Percentiles rank a stretch among this genome's conserved stretches.
These are phyloP conservation scores for Cercopithecus hamlyni DNA, from an alignment of 2,797 vertebrate species.

Conservation along the genomic window DNA sequence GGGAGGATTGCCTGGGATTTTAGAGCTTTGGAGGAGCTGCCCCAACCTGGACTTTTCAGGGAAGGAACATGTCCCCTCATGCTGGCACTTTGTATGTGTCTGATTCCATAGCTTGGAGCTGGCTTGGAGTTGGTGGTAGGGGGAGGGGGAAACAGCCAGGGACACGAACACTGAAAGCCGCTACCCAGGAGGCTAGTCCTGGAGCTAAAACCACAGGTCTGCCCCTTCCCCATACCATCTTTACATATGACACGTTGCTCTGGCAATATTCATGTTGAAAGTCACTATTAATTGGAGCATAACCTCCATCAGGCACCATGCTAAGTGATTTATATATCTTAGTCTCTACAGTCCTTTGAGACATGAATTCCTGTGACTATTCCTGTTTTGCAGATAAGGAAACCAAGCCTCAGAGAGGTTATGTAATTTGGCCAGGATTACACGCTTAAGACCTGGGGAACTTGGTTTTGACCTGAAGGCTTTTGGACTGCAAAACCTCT, in stretches of 20 bases:
- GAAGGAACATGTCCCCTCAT: not conserved
- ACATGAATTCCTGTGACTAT: not conserved
- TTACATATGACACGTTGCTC: fast-evolving
- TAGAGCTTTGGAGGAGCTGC: not conserved
- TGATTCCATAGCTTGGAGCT: not conserved
- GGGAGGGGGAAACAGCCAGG: too few species aligned
- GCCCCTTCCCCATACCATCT: not conserved
- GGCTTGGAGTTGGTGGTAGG: not conserved
- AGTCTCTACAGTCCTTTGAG: too few species aligned
- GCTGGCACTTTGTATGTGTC: not conserved
- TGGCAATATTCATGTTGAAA: not conserved
- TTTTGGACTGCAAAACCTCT: not conserved
- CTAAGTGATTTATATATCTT: not conserved
- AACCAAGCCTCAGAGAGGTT: not conserved
- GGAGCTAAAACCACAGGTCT: not conserved
- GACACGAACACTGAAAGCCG: too few species aligned
- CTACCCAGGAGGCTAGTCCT: too few species aligned
- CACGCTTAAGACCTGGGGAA: not conserved
- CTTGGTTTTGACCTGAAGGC: not conserved
- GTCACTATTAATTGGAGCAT: not conserved
- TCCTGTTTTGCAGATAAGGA: not conserved
- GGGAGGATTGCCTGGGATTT: slow-evolving; percentile 1
- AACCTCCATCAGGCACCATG: not conserved
- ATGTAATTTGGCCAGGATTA: not conserved
- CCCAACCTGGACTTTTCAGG: not conserved